Evolutionary conservation across 2,888 invertebrate genomes (phyloP), one percentile per base, ranked within the genome.

Genomic region (Melanargia galathea): DNA sequence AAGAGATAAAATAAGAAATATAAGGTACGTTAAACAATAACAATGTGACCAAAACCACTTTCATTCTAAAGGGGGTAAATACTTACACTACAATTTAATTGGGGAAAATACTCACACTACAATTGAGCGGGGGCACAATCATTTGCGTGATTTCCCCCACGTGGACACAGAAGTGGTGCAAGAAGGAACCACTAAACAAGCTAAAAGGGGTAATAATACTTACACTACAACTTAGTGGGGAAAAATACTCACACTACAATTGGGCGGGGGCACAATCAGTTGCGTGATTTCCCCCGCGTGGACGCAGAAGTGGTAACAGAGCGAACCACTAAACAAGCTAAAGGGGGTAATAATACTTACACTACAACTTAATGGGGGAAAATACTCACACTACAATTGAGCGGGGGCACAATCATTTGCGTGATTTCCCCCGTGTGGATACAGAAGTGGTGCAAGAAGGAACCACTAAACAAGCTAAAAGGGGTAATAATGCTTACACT

Each of bases 381-480:
- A 5, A 16, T 62, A 92, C 95, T 92, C 83, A 96, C 95, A 81
- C 95, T 97, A 77, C 96, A 96, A 70, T 96, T 97, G 69, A 96
- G 95, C 0, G 99, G 99, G 16, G 99, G 99, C 5, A 99, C 97
- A 59, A 98, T 92, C 2, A 99, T 92, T 83, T 98, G 98, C 0
- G 97, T 96, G 13, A 99, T 97, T 90, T 99, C 98, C 0, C 99
- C 99, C 0, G 99, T 99, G 83, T 99, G 99, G 0, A 99, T 98
- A 77, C 98, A 98, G 92, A 99, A 99, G 4, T 98, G n/a, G 2
- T 6, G 58, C 10, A 8, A 26, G 16, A 54, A 4, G 11, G 22
- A 20, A 22, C 10, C 18, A 22, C 7, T 22, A 26, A 26, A 26
- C 26, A 26, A 26, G 6, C 26, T 5, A 26, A 26, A 3, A 26